phyloP scores from a whole-genome alignment of 2,888 invertebrate species.

The Pyralis farinalis region DNA sequence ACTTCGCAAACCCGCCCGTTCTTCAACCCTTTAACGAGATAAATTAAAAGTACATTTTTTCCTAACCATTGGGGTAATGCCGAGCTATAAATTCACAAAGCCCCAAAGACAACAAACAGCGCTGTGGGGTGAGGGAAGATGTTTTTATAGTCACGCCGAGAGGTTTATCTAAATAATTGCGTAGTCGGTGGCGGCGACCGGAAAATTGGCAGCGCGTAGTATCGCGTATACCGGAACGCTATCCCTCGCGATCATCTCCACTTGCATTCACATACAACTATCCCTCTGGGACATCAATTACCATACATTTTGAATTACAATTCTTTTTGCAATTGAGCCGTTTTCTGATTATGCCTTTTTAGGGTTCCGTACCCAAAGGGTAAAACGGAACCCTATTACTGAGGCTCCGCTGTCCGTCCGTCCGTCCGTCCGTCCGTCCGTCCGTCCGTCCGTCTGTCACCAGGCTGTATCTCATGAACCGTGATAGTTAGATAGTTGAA shows the following conservation, averaged over 20 bases:
- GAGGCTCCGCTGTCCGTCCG: no score
- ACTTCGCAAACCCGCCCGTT: constrained; percentile 76
- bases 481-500: no score
- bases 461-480: no score
- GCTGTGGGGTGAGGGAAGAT: constrained; percentile 68
- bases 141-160: constrained; percentile 79
- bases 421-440: no score
- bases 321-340: neutral
- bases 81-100: constrained; percentile 75
- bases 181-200: constrained; percentile 77
- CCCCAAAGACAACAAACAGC: constrained; percentile 78
- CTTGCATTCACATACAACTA: constrained; percentile 18
- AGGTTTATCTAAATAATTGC: constrained; percentile 81
- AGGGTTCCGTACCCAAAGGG: no score
- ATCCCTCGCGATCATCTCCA: constrained; percentile 20
- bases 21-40: constrained; percentile 81
- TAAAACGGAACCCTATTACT: no score
- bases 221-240: constrained; percentile 42
- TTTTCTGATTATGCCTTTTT: neutral
- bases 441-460: no score
- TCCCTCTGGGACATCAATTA: constrained; percentile 25
- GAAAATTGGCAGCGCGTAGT: constrained; percentile 75
- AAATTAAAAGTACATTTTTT: constrained; percentile 82
- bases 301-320: constrained; percentile 2
- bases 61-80: constrained; percentile 73